Evolutionary conservation across 1,140 invertebrate genomes (phyloP), one percentile per base, ranked within the genome.

Genomic region (Drosophila ficusphila): DNA sequence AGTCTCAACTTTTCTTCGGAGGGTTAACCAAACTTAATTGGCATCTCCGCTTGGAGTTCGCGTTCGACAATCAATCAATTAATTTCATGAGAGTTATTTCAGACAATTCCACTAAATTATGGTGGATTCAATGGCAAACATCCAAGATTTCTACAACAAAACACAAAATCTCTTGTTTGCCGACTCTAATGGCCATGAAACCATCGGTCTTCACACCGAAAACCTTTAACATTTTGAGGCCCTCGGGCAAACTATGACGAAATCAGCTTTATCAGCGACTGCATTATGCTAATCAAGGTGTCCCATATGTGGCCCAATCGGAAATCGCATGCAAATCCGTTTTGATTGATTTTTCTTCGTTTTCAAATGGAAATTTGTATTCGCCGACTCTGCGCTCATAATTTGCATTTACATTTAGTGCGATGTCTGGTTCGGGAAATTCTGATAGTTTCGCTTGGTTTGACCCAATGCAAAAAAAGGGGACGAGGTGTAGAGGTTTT

Each of bases 11-110:
- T 27, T 41, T 34, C 12, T 33, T 42, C 3, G 12, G 58, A 48
- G 60, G 64, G 60, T 68, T 67, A 52, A 67, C 47, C 61, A 68
- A 68, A 34, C n/a, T 68, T 67, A 67, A 67, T 67, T 68, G 61
- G n/a, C 46, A 41, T 21, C 61, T 52, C 36, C 46, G 19, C 36
- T 68, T 29, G 27, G 16, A 67, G 61, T 67, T 67, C 64, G 47
- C 64, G 47, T 29, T 42, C 27, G 46, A 38, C 64, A 51, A 68
- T 68, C 64, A 67, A 68, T 68, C 64, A 68, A 68, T 68, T 61
- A 68, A 68, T 68, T 68, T 68, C 64, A 68, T 68, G 61, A 67
- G 44, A 62, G 33, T 16, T 27, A 67, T 67, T 52, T 67, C 36
- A 52, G 14, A 67, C 64, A 68, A 68, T 68, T 52, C 60, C 36